phyloP scores from a whole-genome alignment of 2,113 vertebrate genomes.

The Ciconia stormi region DNA sequence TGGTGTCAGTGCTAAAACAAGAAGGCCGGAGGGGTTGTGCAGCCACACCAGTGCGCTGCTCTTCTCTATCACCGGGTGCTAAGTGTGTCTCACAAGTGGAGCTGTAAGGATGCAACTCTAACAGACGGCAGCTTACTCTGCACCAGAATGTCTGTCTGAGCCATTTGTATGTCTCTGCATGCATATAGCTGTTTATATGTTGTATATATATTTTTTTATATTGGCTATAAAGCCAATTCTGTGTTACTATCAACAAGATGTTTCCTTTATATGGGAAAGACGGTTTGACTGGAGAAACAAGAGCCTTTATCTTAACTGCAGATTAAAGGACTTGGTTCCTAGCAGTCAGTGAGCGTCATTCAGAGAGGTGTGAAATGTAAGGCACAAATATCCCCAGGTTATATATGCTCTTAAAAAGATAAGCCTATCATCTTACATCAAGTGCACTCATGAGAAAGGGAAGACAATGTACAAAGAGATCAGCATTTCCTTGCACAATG shows the following conservation, averaged over 20 bases:
- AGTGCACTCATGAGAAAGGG: background rate
- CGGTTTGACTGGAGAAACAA: background rate
- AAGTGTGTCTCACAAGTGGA: background rate
- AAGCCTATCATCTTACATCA: background rate
- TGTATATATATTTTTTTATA: background rate
- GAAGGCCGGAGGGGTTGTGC: background rate
- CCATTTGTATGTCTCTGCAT: background rate
- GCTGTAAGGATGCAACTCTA: background rate
- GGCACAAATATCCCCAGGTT: background rate
- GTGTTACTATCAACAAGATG: background rate
- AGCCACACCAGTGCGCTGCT: fast-evolving
- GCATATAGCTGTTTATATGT: background rate
- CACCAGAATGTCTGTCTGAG: background rate
- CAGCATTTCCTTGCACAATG: background rate
- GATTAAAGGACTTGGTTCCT: background rate
- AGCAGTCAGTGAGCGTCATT: background rate
- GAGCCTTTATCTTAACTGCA: background rate
- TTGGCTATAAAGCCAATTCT: background rate
- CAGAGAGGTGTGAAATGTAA: background rate
- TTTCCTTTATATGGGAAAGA: background rate
- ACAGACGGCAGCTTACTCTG: background rate
- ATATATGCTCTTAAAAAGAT: background rate
- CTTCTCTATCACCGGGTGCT: fast-evolving
- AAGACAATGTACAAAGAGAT: background rate
- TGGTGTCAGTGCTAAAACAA: background rate